These are phyloP conservation scores for Asobara japonica DNA, from an alignment of 1,140 invertebrate species.

Conservation along the genomic window DNA sequence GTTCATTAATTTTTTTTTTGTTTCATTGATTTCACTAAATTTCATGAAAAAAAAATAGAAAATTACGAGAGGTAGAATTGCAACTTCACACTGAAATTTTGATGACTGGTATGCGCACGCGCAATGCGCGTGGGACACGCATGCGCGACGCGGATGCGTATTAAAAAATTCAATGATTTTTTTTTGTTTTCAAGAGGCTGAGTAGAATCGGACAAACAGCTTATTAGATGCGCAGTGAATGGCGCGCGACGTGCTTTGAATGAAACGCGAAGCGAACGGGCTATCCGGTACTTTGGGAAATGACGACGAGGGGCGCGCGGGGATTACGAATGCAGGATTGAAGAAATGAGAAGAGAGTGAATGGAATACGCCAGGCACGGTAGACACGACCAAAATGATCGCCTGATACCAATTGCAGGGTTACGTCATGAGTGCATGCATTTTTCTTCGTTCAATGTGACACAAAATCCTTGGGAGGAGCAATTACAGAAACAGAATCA, in stretches of 20 bases:
- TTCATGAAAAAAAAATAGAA: too few relatives aligned
- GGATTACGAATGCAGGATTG: not conserved
- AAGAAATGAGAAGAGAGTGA: conserved; percentile 24
- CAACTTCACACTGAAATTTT: too few relatives aligned
- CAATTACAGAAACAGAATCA: not conserved
- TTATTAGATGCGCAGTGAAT: conserved; percentile 30
- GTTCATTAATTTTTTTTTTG: too few relatives aligned
- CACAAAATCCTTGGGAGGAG: not conserved
- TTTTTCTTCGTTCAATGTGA: not conserved
- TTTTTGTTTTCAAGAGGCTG: not conserved
- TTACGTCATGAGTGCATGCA: conserved; percentile 15
- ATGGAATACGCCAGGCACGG: conserved; percentile 17
- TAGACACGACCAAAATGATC: conserved; percentile 20
- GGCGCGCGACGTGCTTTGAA: conserved; percentile 26
- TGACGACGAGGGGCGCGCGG: not conserved
- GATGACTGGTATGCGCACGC: too few relatives aligned
- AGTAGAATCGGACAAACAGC: not conserved
- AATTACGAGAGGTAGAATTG: too few relatives aligned
- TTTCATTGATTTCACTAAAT: too few relatives aligned
- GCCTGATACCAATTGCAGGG: conserved; percentile 18
- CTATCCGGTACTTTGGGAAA: not conserved
- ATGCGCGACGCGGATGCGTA: too few relatives aligned
- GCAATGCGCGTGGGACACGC: too few relatives aligned
- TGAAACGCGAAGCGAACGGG: conserved; percentile 20
- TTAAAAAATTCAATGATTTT: too few relatives aligned